Evolutionary conservation across 2,113 vertebrate genomes (phyloP).

Genomic region (Circaetus cinerascens): DNA sequence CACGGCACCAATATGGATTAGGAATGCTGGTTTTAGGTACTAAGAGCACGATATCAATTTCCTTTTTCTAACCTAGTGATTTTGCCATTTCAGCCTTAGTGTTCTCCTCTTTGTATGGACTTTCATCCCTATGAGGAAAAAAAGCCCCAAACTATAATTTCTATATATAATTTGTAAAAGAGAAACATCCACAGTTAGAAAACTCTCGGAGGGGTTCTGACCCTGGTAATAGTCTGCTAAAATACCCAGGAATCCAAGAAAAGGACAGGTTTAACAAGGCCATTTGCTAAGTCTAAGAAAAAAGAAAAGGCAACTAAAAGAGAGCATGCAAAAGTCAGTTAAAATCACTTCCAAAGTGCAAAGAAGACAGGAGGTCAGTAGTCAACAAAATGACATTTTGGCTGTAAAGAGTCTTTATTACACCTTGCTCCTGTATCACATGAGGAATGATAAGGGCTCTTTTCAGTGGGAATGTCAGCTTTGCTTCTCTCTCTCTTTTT

Average conservation of each 20-base stretch:
- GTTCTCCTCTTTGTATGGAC: background rate
- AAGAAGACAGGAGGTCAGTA: slow-evolving; percentile 16
- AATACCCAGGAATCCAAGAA: background rate
- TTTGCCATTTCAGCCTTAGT: background rate
- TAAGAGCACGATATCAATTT: background rate
- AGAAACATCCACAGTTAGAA: background rate
- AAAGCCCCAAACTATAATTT: background rate
- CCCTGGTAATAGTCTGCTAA: background rate
- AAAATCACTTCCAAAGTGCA: slow-evolving; percentile 34
- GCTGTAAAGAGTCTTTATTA: background rate
- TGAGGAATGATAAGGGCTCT: background rate
- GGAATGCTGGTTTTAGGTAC: background rate
- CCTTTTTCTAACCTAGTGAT: background rate
- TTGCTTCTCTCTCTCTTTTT: background rate
- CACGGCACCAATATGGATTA: background rate
- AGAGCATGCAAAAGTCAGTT: slow-evolving; percentile 1
- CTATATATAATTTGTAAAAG: background rate
- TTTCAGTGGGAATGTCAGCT: background rate
- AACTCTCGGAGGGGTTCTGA: background rate
- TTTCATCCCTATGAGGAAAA: background rate
- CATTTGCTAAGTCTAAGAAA: background rate
- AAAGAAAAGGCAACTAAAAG: background rate
- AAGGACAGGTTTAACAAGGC: background rate
- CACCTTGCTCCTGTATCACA: background rate
- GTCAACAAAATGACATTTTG: slow-evolving; percentile 49